Percentiles rank a stretch among this genome's conserved stretches.
These are phyloP conservation scores for Sinocyclocheilus maitianheensis DNA, from an alignment of 2,113 vertebrate species.

Conservation along the genomic window DNA sequence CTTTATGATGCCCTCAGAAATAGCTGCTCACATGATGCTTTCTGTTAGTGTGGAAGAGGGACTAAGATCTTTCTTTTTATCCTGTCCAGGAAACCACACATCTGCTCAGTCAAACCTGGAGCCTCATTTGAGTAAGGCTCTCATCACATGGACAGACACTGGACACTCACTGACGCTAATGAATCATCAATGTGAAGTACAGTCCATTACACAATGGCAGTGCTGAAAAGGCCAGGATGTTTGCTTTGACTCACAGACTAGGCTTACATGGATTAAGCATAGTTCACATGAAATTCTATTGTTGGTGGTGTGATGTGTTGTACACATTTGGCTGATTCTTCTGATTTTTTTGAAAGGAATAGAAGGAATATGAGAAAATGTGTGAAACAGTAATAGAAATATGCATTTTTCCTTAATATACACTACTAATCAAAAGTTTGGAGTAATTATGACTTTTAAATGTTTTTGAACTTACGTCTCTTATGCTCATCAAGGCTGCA, in stretches of 20 bases:
- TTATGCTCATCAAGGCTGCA: too few relatives aligned
- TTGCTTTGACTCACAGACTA: slow-evolving; percentile 4
- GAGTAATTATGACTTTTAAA: too few relatives aligned
- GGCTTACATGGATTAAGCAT: neutral
- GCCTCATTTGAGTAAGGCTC: slow-evolving; percentile 80
- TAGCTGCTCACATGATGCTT: slow-evolving; percentile 48
- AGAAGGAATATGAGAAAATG: neutral
- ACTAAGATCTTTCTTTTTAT: slow-evolving; percentile 59
- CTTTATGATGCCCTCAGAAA: slow-evolving; percentile 56
- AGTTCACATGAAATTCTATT: neutral
- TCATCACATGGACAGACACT: slow-evolving; percentile 74
- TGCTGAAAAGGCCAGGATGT: slow-evolving; percentile 14
- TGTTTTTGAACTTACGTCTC: too few relatives aligned
- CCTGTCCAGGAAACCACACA: slow-evolving; percentile 77
- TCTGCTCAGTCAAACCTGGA: slow-evolving; percentile 55
- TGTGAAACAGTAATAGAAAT: neutral
- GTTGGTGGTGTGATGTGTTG: neutral
- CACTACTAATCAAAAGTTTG: too few relatives aligned
- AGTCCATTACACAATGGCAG: neutral
- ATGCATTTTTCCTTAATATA: neutral
- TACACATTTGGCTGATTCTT: neutral
- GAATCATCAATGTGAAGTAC: neutral
- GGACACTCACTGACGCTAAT: slow-evolving; percentile 13
- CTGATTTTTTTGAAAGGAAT: neutral
- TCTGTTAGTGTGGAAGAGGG: slow-evolving; percentile 76